Evolutionary conservation across 2,888 invertebrate species (phyloP), one percentile per base, ranked within the genome.

Genomic region (Trichogramma evanescens): DNA sequence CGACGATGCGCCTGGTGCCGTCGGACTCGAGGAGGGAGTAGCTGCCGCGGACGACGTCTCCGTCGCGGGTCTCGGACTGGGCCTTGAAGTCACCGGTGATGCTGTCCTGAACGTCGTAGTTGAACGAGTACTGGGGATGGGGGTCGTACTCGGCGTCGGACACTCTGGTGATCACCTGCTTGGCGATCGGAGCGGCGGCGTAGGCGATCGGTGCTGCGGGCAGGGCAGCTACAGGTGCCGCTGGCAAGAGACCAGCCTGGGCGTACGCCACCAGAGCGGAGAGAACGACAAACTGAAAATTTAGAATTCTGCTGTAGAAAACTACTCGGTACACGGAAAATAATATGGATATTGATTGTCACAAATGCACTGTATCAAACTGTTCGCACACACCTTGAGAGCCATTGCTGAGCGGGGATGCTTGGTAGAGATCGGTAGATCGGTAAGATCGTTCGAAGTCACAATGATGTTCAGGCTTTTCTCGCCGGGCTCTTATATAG

Each of bases 21-120:
- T 82, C 82, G 4, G 80, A 71, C 64, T 80, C 80, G 58, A 80
- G 70, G 49, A 80, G 75, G n/a, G 77, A 76, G 70, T 80, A 80
- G 61, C 67, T 82, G 68, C 76, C 76, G 13, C 74, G 72, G 38
- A 76, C 76, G 0, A 72, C 62, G 44, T 74, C 76, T 5, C 75
- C 76, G 56, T 76, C 74, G 7, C 76, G 72, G 52, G 66, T 70
- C 56, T 76, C 76, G n/a, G 74, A 73, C 39, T 76, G 76, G 64
- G 66, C 72, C 67, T 76, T 76, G 53, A 66, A 64, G 62, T 76
- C 76, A 0, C 75, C 76, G 58, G 76, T 76, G 40, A 71, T 7
- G 10, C 64, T 67, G 49, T 76, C 75, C 50, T 74, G 71, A 5
- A 69, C 75, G 42, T 74, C 74, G 58, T 76, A 76, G 38, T 70